A percentile compares a stretch with the other conserved stretches of the same genome.
These are phyloP conservation scores for Zeugodacus cucurbitae DNA, from an alignment of 1,140 invertebrate genomes.

Conservation along the genomic window DNA sequence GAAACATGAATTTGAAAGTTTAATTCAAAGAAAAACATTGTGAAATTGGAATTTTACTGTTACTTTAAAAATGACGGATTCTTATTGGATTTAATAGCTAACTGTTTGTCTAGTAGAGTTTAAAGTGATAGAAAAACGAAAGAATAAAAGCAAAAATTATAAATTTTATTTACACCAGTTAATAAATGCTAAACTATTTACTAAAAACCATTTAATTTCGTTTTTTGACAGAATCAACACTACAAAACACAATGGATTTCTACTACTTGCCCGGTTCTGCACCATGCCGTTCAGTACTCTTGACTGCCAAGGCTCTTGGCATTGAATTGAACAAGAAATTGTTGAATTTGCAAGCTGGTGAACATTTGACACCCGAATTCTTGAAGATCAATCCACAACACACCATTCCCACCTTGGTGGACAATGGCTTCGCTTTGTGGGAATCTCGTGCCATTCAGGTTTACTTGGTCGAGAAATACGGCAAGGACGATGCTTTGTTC, in stretches of 20 bases:
- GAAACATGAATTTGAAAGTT: too few relatives aligned
- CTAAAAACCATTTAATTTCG: not conserved
- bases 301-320: conserved; percentile 76
- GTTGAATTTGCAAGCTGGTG: conserved; percentile 72
- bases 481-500: conserved; percentile 75
- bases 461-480: conserved; percentile 78
- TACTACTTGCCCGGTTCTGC: conserved; percentile 78
- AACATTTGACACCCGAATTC: conserved; percentile 78
- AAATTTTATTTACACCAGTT: too few relatives aligned
- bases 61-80: too few relatives aligned
- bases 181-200: too few relatives aligned
- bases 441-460: conserved; percentile 80
- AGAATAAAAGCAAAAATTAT: too few relatives aligned
- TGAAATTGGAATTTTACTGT: too few relatives aligned
- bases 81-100: too few relatives aligned
- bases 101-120: too few relatives aligned
- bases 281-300: conserved; percentile 76
- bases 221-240: not conserved
- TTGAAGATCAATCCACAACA: conserved; percentile 72
- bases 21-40: too few relatives aligned
- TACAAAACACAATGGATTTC: conserved; percentile 62
- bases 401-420: conserved; percentile 75
- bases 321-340: conserved; percentile 79
- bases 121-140: too few relatives aligned
- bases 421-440: conserved; percentile 74